Evolutionary conservation across 2,888 invertebrate species (phyloP).

Genomic region (Napeogenes inachia): DNA sequence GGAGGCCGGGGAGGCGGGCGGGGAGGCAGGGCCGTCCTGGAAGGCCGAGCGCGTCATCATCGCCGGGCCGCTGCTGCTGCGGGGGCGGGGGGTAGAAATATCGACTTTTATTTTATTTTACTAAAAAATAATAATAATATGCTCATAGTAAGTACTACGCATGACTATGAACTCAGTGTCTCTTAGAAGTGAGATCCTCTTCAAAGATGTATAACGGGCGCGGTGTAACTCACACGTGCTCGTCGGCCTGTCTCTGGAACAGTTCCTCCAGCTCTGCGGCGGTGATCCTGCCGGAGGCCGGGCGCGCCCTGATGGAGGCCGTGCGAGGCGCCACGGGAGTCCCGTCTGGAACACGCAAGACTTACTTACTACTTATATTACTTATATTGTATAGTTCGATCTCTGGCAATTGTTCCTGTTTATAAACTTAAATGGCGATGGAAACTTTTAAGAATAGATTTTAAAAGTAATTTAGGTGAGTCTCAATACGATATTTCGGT

Average conservation of each 20-base stretch:
- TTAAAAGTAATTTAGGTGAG: too few species aligned
- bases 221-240: conserved; percentile 42
- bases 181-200: too few species aligned
- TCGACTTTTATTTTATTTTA: too few species aligned
- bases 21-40: conserved; percentile 78
- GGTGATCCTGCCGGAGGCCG: conserved; percentile 91
- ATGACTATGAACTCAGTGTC: too few species aligned
- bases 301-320: conserved; percentile 93
- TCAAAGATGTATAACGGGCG: too few species aligned
- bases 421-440: too few species aligned
- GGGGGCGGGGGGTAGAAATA: neutral
- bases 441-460: too few species aligned
- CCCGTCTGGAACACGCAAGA: conserved; percentile 39
- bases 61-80: conserved; percentile 56
- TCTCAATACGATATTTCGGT: too few species aligned
- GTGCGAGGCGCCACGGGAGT: conserved; percentile 88
- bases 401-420: too few species aligned
- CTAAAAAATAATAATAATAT: too few species aligned
- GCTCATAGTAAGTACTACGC: too few species aligned
- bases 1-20: conserved; percentile 82
- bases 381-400: neutral
- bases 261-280: conserved; percentile 95
- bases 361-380: conserved; percentile 32
- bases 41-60: conserved; percentile 89
- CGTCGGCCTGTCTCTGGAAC: conserved; percentile 89